Evolutionary conservation across 2,888 invertebrate species (phyloP).

Genomic region (Osmoderma eremita): DNA sequence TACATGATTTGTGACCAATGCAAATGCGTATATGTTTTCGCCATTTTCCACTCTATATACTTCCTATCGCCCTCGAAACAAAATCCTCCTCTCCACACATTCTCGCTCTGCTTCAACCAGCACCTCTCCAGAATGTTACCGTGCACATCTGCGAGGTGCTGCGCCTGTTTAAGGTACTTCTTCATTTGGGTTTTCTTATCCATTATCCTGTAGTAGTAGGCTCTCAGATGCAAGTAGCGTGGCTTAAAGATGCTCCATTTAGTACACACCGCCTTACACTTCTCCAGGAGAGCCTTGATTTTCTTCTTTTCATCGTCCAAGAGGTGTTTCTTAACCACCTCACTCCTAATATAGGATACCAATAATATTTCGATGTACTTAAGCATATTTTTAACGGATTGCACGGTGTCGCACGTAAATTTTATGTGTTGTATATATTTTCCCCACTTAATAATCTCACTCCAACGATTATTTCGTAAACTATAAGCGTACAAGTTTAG

Average conservation of each 20-base stretch:
- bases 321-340: constrained; percentile 41
- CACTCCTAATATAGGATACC: constrained; percentile 45
- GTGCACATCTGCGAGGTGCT: constrained; percentile 43
- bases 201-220: constrained; percentile 49
- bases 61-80: constrained; percentile 45
- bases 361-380: constrained; percentile 49
- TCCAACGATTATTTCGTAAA: constrained; percentile 45
- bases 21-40: constrained; percentile 46
- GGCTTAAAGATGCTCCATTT: constrained; percentile 50
- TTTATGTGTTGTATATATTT: constrained; percentile 41
- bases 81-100: constrained; percentile 50
- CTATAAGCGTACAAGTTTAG: constrained; percentile 47
- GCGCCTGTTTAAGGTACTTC: constrained; percentile 46
- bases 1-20: constrained; percentile 53
- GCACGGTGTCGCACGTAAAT: constrained; percentile 34
- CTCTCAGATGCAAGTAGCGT: constrained; percentile 49
- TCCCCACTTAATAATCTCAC: constrained; percentile 47
- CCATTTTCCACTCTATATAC: constrained; percentile 49
- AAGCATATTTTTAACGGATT: constrained; percentile 46
- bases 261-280: constrained; percentile 43
- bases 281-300: constrained; percentile 41
- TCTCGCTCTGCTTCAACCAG: constrained; percentile 50
- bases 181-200: constrained; percentile 28
- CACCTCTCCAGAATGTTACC: constrained; percentile 51
- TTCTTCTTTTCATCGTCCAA: constrained; percentile 41